Conservation (phyloP, 2,113 vertebrate genomes). For the Dicrurus megarhynchus region DNA sequence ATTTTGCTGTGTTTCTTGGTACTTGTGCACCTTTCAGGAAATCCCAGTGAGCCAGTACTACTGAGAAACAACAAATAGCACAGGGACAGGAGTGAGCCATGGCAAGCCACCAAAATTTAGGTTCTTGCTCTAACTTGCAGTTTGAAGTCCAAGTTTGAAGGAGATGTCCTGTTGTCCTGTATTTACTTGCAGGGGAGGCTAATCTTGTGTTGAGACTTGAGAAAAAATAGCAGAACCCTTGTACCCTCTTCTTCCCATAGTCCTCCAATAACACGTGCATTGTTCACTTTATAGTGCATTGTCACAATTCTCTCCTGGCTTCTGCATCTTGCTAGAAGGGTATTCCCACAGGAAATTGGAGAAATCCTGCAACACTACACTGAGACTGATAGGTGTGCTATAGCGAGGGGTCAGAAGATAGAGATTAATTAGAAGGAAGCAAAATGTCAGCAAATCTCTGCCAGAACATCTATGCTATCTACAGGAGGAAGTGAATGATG, state of each 20-base stretch:
- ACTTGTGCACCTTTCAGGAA: background rate
- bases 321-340: background rate
- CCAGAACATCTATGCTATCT: background rate
- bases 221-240: background rate
- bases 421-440: conserved; percentile 15
- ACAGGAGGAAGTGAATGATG: conserved; percentile 1
- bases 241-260: background rate
- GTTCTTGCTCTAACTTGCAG: background rate
- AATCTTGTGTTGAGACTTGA: background rate
- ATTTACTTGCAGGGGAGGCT: background rate
- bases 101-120: background rate
- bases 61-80: background rate
- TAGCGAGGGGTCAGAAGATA: background rate
- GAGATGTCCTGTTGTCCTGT: background rate
- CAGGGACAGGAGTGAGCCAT: background rate
- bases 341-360: background rate
- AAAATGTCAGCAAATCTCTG: background rate
- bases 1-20: background rate
- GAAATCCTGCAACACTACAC: background rate
- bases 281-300: background rate
- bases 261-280: background rate
- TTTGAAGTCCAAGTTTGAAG: background rate
- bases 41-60: background rate
- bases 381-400: background rate
- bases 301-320: background rate